Evolutionary conservation across 2,888 invertebrate species (phyloP).

Genomic region (Pachydiplax longipennis): DNA sequence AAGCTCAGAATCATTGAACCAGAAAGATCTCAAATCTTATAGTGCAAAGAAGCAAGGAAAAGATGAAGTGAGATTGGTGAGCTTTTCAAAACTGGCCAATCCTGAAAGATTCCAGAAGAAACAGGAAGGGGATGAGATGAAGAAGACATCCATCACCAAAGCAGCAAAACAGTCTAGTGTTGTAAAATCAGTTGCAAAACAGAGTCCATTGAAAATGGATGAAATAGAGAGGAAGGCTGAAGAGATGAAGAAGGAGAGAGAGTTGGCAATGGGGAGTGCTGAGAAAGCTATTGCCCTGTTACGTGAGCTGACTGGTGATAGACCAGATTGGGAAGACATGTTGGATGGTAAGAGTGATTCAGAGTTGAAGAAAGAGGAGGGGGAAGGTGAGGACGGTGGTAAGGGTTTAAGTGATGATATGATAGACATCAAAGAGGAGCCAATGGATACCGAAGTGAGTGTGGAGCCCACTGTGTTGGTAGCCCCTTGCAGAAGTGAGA

Average conservation of each 20-base stretch:
- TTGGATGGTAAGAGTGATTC: neutral
- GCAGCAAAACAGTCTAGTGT: neutral
- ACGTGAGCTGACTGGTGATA: slow-evolving; percentile 3
- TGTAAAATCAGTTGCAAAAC: neutral
- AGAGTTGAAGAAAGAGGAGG: neutral
- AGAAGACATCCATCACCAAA: slow-evolving; percentile 49
- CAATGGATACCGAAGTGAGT: neutral
- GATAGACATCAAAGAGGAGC: neutral
- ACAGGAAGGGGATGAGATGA: slow-evolving; percentile 59
- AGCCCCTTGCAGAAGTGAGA: neutral
- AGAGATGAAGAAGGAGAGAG: neutral
- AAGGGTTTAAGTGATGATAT: neutral
- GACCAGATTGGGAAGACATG: slow-evolving; percentile 22
- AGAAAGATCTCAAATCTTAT: neutral
- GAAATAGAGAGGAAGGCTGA: neutral
- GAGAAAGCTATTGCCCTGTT: slow-evolving; percentile 21
- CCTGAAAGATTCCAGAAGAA: slow-evolving; percentile 54
- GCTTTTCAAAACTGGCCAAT: neutral
- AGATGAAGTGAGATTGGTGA: neutral
- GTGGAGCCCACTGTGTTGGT: neutral
- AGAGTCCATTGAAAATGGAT: neutral
- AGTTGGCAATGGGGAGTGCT: neutral
- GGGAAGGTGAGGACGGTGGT: neutral
- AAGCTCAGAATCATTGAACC: slow-evolving; percentile 8
- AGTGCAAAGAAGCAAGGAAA: neutral